Base-by-base conservation (phyloP, 2,888 invertebrate species). In the Myopa testacea region DNA sequence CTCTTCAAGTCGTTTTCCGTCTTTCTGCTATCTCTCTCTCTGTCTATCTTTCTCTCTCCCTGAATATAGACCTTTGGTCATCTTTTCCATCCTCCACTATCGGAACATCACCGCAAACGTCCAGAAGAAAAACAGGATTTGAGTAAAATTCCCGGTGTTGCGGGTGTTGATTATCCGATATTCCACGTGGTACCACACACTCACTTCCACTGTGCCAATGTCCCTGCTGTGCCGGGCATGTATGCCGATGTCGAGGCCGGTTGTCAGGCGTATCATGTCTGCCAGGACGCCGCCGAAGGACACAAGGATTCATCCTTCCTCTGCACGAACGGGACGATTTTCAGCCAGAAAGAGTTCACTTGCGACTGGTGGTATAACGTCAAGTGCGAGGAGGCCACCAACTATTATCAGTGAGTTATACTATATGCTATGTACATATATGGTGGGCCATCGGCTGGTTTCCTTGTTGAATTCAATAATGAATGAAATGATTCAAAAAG, bases 351-450 rank as follows among this genome's bases (percentile, higher is more conserved):
- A 80, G 94, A 95, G 86, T 96, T 96, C 84, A 92, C 95, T 3
- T 96, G 96, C 84, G 96, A 96, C 87, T 96, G 96, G 96, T 96
- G 96, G 96, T 95, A 95, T 91, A 96, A 96, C 87, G 95, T 96
- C 0, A 93, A 96, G 85, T 96, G 96, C 84, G 92, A 93, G 5
- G 92, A 94, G 79, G 94, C 96, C n/a, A 91, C 92, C 4, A 90
- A 91, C 55, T 92, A 93, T 80, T 96, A 95, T 90, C 93, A 92
- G 95, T 95, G 87, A 90, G 90, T 86, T 65, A 60, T 71, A 55
- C 70, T 45, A 45, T 45, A 45, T 10, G 7, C 45, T 45, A 45
- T 45, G 10, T 45, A 45, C 10, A 45, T 45, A 58, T 58, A 52
- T 1, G 14, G 52, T 26, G 2, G 26, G 26, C 26, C 26, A 26